A percentile compares a stretch with the other conserved stretches of the same genome.
These are phyloP conservation scores for Phytoseiulus persimilis DNA, from an alignment of 2,888 invertebrate species.

Conservation along the genomic window DNA sequence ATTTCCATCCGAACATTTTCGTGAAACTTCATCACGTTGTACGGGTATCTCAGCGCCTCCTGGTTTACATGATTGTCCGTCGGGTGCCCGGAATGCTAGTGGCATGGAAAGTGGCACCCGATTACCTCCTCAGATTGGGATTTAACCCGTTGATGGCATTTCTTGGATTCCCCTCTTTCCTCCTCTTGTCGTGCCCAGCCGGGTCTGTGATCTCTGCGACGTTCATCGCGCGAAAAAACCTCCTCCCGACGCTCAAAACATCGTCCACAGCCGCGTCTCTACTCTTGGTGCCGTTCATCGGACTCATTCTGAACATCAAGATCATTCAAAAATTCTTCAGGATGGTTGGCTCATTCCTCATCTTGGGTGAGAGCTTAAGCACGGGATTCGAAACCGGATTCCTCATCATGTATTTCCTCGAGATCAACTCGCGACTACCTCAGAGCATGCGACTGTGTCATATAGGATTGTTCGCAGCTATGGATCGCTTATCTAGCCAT, in stretches of 20 bases:
- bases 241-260: neutral
- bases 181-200: neutral
- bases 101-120: neutral
- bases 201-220: neutral
- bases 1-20: neutral
- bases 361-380: neutral
- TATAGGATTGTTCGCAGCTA: neutral
- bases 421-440: neutral
- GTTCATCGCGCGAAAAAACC: neutral
- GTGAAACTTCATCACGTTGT: neutral
- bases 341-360: neutral
- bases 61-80: conserved; percentile 10
- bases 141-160: neutral
- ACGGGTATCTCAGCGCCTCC: neutral
- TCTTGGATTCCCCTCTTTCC: neutral
- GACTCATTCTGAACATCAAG: neutral
- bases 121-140: neutral
- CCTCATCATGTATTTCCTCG: conserved; percentile 20
- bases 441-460: conserved; percentile 24
- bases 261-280: neutral
- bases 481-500: neutral
- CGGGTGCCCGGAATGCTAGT: neutral
- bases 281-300: neutral
- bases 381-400: neutral
- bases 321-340: neutral